Percentiles rank a stretch among this genome's conserved stretches.
Evolutionary conservation across 2,888 invertebrate species (phyloP).

Genomic region (Aricia artaxerxes): DNA sequence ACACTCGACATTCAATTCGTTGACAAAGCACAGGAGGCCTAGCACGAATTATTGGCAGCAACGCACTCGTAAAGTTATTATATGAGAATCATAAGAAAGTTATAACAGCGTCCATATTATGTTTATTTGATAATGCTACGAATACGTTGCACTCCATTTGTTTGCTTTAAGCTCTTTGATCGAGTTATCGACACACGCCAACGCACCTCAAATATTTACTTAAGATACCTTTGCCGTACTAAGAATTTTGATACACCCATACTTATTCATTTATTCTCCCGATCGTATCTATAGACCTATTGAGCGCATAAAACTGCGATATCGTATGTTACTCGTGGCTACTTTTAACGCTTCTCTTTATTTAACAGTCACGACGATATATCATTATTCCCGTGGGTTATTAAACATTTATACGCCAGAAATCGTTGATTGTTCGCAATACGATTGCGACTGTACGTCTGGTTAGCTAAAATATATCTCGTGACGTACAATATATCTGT

Average conservation of each 20-base stretch:
- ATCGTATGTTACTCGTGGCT: constrained; percentile 18
- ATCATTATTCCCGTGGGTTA: constrained; percentile 48
- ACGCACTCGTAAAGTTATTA: constrained; percentile 35
- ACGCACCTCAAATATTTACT: constrained; percentile 73
- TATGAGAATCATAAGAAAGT: no score
- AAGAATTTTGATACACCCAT: constrained; percentile 45
- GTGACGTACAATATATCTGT: constrained; percentile 56
- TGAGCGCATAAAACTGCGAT: constrained; percentile 9
- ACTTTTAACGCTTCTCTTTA: constrained; percentile 29
- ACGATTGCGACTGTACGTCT: constrained; percentile 43
- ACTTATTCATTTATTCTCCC: constrained; percentile 22
- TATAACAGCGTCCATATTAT: no score
- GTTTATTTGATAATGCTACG: background rate
- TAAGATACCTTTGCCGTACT: constrained; percentile 58
- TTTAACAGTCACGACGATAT: constrained; percentile 39
- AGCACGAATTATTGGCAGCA: background rate
- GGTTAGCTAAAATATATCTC: constrained; percentile 54
- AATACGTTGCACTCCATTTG: background rate
- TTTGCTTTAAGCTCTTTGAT: background rate
- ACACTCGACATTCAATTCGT: constrained; percentile 51
- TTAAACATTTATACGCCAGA: constrained; percentile 55
- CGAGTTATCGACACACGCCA: constrained; percentile 54
- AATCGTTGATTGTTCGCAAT: constrained; percentile 50
- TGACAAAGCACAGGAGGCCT: constrained; percentile 46
- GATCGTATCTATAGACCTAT: constrained; percentile 22